Conservation (phyloP, 2,888 invertebrate genomes). For the Amblyjoppa fuscipennis region DNA sequence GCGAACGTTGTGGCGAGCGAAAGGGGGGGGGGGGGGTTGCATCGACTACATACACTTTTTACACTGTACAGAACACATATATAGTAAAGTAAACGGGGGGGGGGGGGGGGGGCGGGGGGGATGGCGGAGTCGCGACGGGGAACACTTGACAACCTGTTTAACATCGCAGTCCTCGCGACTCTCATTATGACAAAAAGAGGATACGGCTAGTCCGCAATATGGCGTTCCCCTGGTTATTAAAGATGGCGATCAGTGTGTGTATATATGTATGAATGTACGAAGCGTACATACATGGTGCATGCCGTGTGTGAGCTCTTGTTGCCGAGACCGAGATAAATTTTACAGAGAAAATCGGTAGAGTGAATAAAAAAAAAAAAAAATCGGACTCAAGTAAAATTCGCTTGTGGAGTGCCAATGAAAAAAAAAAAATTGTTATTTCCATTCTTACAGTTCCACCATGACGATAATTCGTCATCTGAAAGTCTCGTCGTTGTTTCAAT, state of each 20-base stretch:
- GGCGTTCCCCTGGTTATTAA: slow-evolving; percentile 81
- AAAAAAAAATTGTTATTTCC: too few species aligned
- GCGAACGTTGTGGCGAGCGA: background rate
- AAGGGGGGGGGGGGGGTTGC: background rate
- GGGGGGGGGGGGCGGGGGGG: slow-evolving; percentile 8
- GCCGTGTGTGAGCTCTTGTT: background rate
- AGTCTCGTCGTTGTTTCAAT: too few species aligned
- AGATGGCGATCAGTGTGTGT: slow-evolving; percentile 77
- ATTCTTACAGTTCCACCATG: too few species aligned
- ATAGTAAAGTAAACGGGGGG: slow-evolving; percentile 40
- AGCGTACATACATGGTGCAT: background rate
- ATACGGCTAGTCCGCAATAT: slow-evolving; percentile 76
- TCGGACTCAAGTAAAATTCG: too few species aligned
- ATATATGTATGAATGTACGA: slow-evolving; percentile 1
- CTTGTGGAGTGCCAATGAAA: too few species aligned
- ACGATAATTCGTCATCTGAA: too few species aligned
- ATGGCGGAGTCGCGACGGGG: slow-evolving; percentile 72
- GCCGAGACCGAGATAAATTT: background rate
- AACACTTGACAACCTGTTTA: slow-evolving; percentile 82
- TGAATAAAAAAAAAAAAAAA: too few species aligned
- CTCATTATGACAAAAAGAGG: slow-evolving; percentile 81
- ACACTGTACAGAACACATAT: background rate
- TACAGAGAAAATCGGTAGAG: too few species aligned
- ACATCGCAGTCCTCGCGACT: slow-evolving; percentile 76
- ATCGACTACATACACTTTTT: slow-evolving; percentile 14